Evolutionary conservation across 2,888 invertebrate species (phyloP).

Genomic region (Gymnoscelis rufifasciata): DNA sequence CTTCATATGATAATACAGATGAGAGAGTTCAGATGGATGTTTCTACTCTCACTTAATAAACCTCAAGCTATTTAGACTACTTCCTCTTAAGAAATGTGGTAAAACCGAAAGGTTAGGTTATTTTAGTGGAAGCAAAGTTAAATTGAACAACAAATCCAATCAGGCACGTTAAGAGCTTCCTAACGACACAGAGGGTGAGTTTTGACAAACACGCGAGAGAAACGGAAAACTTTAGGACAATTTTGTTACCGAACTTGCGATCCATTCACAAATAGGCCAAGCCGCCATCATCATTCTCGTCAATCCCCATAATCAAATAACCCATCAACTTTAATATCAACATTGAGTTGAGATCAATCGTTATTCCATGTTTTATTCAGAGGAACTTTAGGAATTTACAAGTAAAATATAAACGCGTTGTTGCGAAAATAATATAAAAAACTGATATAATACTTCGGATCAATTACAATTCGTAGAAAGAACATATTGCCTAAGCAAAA

Average conservation of each 20-base stretch:
- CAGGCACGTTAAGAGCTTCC: conserved; percentile 50
- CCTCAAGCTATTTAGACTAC: not conserved
- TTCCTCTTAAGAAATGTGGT: not conserved
- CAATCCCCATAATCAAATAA: conserved; percentile 47
- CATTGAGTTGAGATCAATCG: conserved; percentile 16
- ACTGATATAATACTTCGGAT: too few species aligned
- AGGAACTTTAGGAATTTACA: not conserved
- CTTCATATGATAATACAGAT: conserved; percentile 4
- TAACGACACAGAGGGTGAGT: conserved; percentile 53
- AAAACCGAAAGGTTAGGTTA: conserved; percentile 24
- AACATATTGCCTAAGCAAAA: too few species aligned
- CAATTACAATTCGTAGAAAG: too few species aligned
- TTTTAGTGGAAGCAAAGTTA: conserved; percentile 25
- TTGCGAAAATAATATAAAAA: too few species aligned
- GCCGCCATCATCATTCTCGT: conserved; percentile 36
- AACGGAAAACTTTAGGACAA: conserved; percentile 47
- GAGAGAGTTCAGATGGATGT: not conserved
- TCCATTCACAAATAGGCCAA: conserved; percentile 47
- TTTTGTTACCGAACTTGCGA: conserved; percentile 51
- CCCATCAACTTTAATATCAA: conserved; percentile 32
- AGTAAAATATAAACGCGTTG: too few species aligned
- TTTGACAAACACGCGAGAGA: conserved; percentile 56
- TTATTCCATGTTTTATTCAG: conserved; percentile 12
- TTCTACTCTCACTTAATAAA: not conserved
- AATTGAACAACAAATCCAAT: conserved; percentile 60